Conservation (phyloP, 1,140 invertebrate genomes). For the Epicauta chinensis region DNA sequence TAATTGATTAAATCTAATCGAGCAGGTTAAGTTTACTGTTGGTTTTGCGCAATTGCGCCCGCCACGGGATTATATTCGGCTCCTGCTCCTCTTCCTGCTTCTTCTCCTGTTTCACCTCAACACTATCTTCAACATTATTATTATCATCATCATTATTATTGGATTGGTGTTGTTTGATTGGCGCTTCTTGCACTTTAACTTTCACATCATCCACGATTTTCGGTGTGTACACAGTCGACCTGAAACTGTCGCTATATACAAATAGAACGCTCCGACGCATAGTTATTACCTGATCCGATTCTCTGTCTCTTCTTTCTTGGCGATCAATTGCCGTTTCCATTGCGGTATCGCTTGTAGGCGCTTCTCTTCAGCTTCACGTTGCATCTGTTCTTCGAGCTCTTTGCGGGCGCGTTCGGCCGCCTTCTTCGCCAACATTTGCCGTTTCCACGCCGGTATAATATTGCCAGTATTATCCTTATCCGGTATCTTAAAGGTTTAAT, state of each 20-base stretch:
- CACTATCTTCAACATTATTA: constrained; percentile 22
- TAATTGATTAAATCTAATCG: constrained; percentile 45
- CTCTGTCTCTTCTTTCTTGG: constrained; percentile 71
- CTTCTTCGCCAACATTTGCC: constrained; percentile 90
- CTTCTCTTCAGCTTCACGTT: constrained; percentile 77
- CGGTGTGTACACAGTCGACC: constrained; percentile 59
- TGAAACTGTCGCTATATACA: too few relatives aligned
- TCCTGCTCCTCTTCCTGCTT: constrained; percentile 50
- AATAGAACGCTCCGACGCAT: too few relatives aligned
- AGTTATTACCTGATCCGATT: constrained; percentile 68
- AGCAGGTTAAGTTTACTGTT: constrained; percentile 75
- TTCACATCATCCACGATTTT: constrained; percentile 54
- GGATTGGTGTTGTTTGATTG: constrained; percentile 40
- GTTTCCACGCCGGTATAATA: constrained; percentile 86
- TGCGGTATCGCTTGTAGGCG: constrained; percentile 80
- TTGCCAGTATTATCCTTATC: constrained; percentile 83
- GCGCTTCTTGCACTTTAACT: constrained; percentile 32
- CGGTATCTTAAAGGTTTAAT: constrained; percentile 63
- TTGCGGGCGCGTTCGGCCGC: constrained; percentile 86
- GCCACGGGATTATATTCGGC: constrained; percentile 75
- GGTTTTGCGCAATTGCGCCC: constrained; percentile 79
- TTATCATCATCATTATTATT: constrained; percentile 29
- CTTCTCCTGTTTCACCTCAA: constrained; percentile 27
- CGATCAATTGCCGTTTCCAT: constrained; percentile 86
- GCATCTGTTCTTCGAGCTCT: constrained; percentile 79